These are phyloP conservation scores for Oreohelix idahoensis DNA, from an alignment of 1,140 invertebrate species.

Conservation along the genomic window DNA sequence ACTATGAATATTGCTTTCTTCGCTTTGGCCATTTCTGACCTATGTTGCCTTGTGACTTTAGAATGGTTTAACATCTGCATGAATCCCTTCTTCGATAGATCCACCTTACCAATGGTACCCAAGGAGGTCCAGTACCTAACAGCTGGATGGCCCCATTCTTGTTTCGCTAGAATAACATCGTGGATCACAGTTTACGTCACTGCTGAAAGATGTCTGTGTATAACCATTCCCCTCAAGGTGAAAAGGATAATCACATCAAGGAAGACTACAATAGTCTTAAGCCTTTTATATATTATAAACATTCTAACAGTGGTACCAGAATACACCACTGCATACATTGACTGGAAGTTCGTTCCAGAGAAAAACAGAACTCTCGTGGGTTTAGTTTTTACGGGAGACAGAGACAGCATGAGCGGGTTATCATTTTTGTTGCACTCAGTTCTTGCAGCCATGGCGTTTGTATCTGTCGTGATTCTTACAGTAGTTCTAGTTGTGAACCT, in stretches of 20 bases:
- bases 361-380: neutral
- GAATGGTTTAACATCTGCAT: constrained; percentile 1
- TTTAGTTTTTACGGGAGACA: neutral
- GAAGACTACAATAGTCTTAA: neutral
- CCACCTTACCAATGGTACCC: neutral
- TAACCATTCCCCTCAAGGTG: constrained; percentile 12
- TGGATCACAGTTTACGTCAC: constrained; percentile 19
- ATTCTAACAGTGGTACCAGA: neutral
- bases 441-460: neutral
- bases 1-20: no score
- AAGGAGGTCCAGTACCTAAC: constrained; percentile 2
- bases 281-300: neutral
- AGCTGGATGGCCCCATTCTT: neutral
- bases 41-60: neutral
- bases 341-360: constrained; percentile 12
- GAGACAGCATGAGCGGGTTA: neutral
- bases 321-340: constrained; percentile 1
- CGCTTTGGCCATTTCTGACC: no score
- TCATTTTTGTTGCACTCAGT: neutral
- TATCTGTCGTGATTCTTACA: neutral
- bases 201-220: constrained; percentile 6
- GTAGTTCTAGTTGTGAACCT: neutral
- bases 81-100: neutral
- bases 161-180: neutral
- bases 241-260: neutral